Conservation (phyloP, 2,888 invertebrate genomes). For the Stictocephala bisonia region DNA sequence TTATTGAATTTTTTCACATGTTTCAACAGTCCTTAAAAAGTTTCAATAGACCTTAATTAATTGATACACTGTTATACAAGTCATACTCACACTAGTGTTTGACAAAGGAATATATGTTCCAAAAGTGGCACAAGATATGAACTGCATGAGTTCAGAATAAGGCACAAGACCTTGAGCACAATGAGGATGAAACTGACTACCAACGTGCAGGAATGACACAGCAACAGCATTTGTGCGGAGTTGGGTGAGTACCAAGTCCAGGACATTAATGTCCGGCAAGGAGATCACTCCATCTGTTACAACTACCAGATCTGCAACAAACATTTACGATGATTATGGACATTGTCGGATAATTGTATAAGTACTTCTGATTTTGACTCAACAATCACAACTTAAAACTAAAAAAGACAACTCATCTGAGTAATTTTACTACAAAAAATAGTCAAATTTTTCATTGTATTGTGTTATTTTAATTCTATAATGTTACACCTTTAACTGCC, state of each 20-base stretch:
- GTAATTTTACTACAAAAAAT: too few relatives aligned
- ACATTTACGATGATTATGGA: too few relatives aligned
- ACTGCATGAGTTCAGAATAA: constrained; percentile 79
- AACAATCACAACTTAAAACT: constrained; percentile 35
- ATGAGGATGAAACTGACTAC: constrained; percentile 74
- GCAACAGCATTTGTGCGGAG: constrained; percentile 78
- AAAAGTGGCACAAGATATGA: constrained; percentile 79
- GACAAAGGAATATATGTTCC: constrained; percentile 75
- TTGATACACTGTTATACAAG: too few relatives aligned
- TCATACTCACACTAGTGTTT: constrained; percentile 67
- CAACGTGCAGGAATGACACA: constrained; percentile 80
- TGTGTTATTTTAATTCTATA: too few relatives aligned
- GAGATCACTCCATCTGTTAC: constrained; percentile 80
- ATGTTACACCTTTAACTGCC: too few relatives aligned
- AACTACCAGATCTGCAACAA: constrained; percentile 74
- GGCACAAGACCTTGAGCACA: constrained; percentile 76
- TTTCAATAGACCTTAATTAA: too few relatives aligned
- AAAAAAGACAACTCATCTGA: neutral
- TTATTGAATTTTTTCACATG: too few relatives aligned
- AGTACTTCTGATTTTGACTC: too few relatives aligned
- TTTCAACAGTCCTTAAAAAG: too few relatives aligned
- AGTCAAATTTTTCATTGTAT: too few relatives aligned
- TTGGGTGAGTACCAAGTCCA: constrained; percentile 78
- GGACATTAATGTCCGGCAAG: constrained; percentile 76
- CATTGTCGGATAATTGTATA: too few relatives aligned